These are phyloP conservation scores for Atopsyche davidsoni DNA, from an alignment of 1,140 invertebrate genomes.

Conservation along the genomic window DNA sequence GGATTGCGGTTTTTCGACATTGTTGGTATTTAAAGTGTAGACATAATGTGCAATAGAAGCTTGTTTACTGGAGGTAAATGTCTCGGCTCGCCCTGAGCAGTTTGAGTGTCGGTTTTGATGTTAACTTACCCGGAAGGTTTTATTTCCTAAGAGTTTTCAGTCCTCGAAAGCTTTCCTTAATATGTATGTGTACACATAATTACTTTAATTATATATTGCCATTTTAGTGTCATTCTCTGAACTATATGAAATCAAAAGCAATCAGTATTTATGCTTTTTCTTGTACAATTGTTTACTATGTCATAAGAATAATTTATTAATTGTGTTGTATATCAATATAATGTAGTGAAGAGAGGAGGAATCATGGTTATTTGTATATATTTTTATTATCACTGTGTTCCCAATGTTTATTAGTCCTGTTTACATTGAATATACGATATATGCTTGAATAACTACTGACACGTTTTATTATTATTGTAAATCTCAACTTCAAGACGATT, in stretches of 20 bases:
- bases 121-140: slow-evolving; percentile 1
- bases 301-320: slow-evolving; percentile 31
- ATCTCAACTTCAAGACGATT: slow-evolving; percentile 8
- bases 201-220: slow-evolving; percentile 25
- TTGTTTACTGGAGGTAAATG: slow-evolving; percentile 12
- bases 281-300: slow-evolving; percentile 30
- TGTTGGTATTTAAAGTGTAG: slow-evolving; percentile 18
- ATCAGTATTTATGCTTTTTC: slow-evolving; percentile 32
- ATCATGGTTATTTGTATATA: slow-evolving; percentile 33
- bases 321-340: slow-evolving; percentile 29
- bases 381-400: slow-evolving; percentile 33
- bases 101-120: neutral
- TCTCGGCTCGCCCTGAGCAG: slow-evolving; percentile 1
- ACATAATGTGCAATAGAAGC: slow-evolving; percentile 16
- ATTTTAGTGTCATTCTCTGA: slow-evolving; percentile 29
- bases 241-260: slow-evolving; percentile 28
- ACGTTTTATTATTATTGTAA: slow-evolving; percentile 29
- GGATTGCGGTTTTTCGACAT: slow-evolving; percentile 10
- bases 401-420: slow-evolving; percentile 32
- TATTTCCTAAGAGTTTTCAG: slow-evolving; percentile 8
- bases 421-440: slow-evolving; percentile 33
- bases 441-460: slow-evolving; percentile 29
- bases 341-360: slow-evolving; percentile 27
- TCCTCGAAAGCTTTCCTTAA: slow-evolving; percentile 14
- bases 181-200: slow-evolving; percentile 18